Conservation (phyloP, 2,113 vertebrate genomes). For the Myotis davidii region DNA sequence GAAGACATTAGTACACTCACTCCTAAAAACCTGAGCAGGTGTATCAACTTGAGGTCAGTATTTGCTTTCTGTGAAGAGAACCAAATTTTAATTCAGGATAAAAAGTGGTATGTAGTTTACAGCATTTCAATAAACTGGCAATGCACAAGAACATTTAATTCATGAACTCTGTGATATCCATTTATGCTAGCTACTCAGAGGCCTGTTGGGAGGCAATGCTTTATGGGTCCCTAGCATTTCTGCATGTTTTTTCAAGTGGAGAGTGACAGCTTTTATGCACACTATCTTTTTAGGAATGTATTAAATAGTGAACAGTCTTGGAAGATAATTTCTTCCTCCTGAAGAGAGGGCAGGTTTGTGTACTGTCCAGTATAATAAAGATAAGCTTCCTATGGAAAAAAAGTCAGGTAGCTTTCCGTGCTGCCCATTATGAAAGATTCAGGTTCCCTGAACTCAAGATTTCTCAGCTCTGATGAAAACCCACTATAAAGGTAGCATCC, state of each 20-base stretch:
- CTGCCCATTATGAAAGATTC: background rate
- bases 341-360: background rate
- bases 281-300: background rate
- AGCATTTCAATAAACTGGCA: background rate
- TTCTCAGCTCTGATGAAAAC: background rate
- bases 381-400: background rate
- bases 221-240: background rate
- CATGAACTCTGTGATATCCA: background rate
- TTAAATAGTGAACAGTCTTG: background rate
- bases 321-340: background rate
- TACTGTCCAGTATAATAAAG: background rate
- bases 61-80: slow-evolving; percentile 26
- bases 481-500: background rate
- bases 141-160: background rate
- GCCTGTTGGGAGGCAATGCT: background rate
- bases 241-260: background rate
- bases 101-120: background rate
- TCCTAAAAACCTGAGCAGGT: background rate
- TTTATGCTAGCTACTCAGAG: background rate
- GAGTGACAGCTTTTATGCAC: background rate
- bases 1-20: background rate
- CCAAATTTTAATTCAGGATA: slow-evolving; percentile 26
- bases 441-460: background rate
- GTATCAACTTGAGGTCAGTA: background rate
- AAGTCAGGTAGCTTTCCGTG: slow-evolving; percentile 21